phyloP scores from a whole-genome alignment of 2,797 vertebrate genomes.

The Argentina silus region DNA sequence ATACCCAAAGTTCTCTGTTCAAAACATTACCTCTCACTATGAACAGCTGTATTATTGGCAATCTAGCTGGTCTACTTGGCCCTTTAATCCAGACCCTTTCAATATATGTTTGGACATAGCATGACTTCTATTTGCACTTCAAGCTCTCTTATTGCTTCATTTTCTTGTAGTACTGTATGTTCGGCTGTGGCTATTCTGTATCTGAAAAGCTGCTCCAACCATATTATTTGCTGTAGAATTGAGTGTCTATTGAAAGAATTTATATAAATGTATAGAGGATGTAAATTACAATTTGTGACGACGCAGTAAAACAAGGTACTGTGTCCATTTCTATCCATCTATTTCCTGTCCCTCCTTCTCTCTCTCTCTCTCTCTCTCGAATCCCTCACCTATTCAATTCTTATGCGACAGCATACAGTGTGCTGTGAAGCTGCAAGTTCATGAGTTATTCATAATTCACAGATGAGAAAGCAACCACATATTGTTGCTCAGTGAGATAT shows the following conservation, averaged over 20 bases:
- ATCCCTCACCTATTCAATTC: neutral
- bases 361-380: neutral
- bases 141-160: too few species aligned
- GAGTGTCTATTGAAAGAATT: neutral
- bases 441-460: neutral
- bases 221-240: neutral
- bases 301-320: neutral
- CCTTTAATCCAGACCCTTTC: too few species aligned
- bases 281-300: neutral
- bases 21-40: too few species aligned
- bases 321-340: slow-evolving; percentile 9
- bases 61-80: too few species aligned
- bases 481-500: neutral
- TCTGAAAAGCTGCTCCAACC: neutral
- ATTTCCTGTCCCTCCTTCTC: slow-evolving; percentile 17
- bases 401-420: neutral
- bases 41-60: too few species aligned
- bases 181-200: too few species aligned
- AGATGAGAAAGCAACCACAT: neutral
- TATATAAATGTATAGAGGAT: neutral
- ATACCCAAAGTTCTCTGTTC: too few species aligned
- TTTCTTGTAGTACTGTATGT: too few species aligned
- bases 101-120: too few species aligned
- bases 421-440: neutral
- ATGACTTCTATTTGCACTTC: too few species aligned